These are phyloP conservation scores for Thunnus thynnus DNA, from an alignment of 2,113 vertebrate species.

Conservation along the genomic window DNA sequence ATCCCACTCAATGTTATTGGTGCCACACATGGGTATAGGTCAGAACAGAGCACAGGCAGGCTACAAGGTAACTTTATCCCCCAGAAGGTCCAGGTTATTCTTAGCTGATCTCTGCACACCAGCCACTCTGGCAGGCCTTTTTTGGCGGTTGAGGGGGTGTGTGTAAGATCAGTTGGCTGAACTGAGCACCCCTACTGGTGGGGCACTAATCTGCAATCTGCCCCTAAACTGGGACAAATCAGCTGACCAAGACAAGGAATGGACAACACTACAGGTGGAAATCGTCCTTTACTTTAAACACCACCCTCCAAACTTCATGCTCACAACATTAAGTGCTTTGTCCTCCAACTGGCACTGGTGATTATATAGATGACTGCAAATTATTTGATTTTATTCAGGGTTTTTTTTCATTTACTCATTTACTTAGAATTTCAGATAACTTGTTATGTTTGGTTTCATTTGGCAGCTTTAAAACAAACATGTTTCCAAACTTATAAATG, in stretches of 20 bases:
- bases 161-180: conserved; percentile 42
- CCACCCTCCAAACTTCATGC: not conserved
- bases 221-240: conserved; percentile 24
- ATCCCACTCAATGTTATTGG: conserved; percentile 72
- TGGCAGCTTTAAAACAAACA: conserved; percentile 32
- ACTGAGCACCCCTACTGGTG: conserved; percentile 37
- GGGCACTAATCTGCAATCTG: not conserved
- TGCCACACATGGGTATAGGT: conserved; percentile 82
- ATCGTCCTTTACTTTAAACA: not conserved
- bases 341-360: not conserved
- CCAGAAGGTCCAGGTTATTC: conserved; percentile 79
- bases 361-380: not conserved
- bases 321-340: not conserved
- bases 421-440: not conserved
- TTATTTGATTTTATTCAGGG: not conserved
- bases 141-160: conserved; percentile 74
- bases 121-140: conserved; percentile 80
- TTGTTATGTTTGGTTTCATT: conserved; percentile 16
- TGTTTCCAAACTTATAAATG: conserved; percentile 20
- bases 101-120: conserved; percentile 77
- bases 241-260: not conserved
- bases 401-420: not conserved
- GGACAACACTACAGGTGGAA: conserved; percentile 17
- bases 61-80: conserved; percentile 81
- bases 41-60: conserved; percentile 62